phyloP scores from a whole-genome alignment of 2,797 vertebrate species.

The Chaenodraco wilsoni region DNA sequence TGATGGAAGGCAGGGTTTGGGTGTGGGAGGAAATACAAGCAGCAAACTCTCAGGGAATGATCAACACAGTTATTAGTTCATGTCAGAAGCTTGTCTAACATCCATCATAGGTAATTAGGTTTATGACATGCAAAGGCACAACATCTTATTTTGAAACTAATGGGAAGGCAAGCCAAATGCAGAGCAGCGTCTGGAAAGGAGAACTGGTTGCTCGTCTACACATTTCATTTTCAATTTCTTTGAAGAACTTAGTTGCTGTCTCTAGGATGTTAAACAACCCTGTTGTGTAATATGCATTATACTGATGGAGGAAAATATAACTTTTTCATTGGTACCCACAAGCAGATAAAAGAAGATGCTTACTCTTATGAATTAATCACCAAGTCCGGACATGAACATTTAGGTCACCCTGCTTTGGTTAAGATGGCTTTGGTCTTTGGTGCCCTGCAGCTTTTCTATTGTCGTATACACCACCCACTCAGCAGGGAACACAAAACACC shows the following conservation, averaged over 20 bases:
- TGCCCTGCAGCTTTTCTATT: constrained; percentile 57
- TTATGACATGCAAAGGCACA: constrained; percentile 61
- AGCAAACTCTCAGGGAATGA: constrained; percentile 56
- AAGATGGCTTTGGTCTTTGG: constrained; percentile 37
- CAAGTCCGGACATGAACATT: constrained; percentile 55
- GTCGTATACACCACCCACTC: constrained; percentile 55
- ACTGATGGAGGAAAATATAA: background rate
- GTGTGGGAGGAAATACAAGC: constrained; percentile 54
- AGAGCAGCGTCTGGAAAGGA: constrained; percentile 37
- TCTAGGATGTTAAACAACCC: constrained; percentile 41
- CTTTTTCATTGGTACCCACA: background rate
- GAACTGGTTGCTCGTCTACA: constrained; percentile 15
- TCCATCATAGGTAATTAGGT: constrained; percentile 69
- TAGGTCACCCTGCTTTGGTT: constrained; percentile 59
- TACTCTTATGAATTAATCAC: constrained; percentile 43
- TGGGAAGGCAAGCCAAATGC: constrained; percentile 33
- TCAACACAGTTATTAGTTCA: constrained; percentile 70
- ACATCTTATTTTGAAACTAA: constrained; percentile 66
- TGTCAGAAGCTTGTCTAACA: constrained; percentile 70
- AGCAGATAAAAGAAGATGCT: constrained; percentile 32
- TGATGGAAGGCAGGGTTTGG: constrained; percentile 53
- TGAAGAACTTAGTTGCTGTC: constrained; percentile 8
- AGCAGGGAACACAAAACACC: constrained; percentile 33
- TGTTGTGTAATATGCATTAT: constrained; percentile 36
- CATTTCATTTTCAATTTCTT: constrained; percentile 47